phyloP scores from a whole-genome alignment of 1,140 invertebrate genomes.

The Aphis craccivora region DNA sequence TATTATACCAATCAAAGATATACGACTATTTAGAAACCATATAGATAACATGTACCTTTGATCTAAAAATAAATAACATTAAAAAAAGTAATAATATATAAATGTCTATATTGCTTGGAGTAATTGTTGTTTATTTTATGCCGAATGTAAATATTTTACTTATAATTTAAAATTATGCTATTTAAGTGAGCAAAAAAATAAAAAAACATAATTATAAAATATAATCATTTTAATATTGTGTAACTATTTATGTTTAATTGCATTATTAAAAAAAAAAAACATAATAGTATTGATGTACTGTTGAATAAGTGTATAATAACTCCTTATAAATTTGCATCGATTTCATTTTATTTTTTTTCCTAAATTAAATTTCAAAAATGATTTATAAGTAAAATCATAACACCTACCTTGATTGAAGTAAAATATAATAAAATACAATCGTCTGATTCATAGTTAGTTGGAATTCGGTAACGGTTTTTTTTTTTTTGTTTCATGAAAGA shows the following conservation, averaged over 20 bases:
- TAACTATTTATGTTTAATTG: neutral
- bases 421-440: neutral
- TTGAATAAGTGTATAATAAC: neutral
- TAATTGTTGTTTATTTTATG: neutral
- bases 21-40: neutral
- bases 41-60: neutral
- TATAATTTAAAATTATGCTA: neutral
- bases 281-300: neutral
- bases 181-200: neutral
- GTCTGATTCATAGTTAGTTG: neutral
- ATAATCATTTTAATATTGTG: neutral
- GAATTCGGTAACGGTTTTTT: slow-evolving; percentile 25
- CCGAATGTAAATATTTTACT: neutral
- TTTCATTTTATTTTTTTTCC: neutral
- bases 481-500: neutral
- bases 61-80: neutral
- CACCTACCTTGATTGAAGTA: neutral
- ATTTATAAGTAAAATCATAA: neutral
- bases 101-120: neutral
- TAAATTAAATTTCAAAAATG: neutral
- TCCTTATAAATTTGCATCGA: neutral
- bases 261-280: neutral
- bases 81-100: neutral
- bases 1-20: neutral
- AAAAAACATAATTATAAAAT: neutral